Percentiles rank a stretch among this genome's conserved stretches.
Conservation (phyloP, 2,113 vertebrate genomes). For the Tamias sibiricus region DNA sequence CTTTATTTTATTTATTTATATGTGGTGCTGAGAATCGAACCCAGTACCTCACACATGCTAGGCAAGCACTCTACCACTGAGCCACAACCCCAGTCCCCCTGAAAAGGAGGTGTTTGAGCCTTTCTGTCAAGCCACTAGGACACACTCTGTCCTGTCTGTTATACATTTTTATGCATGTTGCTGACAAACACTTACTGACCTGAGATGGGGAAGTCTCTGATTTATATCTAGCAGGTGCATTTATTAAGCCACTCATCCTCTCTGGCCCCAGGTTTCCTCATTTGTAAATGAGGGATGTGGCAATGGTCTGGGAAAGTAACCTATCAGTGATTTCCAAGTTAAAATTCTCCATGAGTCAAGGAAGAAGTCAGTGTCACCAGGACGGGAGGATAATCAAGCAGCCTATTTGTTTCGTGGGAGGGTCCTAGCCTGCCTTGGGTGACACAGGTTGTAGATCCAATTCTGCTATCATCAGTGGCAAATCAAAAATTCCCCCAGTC, state of each 20-base stretch:
- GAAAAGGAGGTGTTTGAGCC: background rate
- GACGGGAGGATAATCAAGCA: background rate
- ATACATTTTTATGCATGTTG: rapidly evolving
- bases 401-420: background rate
- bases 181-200: background rate
- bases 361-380: background rate
- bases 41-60: too few species aligned
- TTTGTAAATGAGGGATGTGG: background rate
- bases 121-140: background rate
- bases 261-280: background rate
- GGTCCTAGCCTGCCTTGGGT: background rate
- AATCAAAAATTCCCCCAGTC: background rate
- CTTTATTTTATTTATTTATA: too few species aligned
- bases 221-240: background rate
- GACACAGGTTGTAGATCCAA: background rate
- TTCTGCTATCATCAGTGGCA: background rate
- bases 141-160: background rate
- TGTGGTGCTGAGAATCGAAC: too few species aligned
- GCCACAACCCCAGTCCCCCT: too few species aligned
- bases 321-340: background rate
- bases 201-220: too few species aligned
- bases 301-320: background rate
- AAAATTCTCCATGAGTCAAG: background rate
- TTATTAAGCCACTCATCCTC: background rate
- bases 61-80: too few species aligned